Percentiles rank a stretch among this genome's conserved stretches.
Evolutionary conservation across 1,140 invertebrate species (phyloP).

Genomic region (Atta cephalotes): DNA sequence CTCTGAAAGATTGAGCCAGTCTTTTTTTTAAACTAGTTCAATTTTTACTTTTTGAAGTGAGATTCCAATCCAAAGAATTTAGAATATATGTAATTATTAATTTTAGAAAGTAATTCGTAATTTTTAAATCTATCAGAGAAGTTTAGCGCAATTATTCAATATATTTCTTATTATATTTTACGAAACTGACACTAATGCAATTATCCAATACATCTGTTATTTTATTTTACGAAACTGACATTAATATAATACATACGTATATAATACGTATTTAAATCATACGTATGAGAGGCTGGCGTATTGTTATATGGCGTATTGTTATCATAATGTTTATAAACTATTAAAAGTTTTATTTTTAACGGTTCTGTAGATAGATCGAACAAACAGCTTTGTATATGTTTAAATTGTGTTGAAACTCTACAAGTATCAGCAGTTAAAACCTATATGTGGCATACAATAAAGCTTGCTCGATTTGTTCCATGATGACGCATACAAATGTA

Average conservation of each 20-base stretch:
- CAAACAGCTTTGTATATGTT: neutral
- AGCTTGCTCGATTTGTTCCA: constrained; percentile 2
- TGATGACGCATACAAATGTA: neutral
- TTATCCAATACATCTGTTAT: too few species aligned
- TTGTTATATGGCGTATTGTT: neutral
- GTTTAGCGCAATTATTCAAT: too few species aligned
- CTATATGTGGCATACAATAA: neutral
- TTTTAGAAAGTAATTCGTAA: too few species aligned
- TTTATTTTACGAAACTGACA: too few species aligned
- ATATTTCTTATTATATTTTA: too few species aligned
- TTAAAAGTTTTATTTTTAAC: neutral
- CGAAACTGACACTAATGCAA: neutral
- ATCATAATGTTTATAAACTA: neutral
- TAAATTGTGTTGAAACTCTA: neutral
- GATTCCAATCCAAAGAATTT: too few species aligned
- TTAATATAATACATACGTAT: neutral
- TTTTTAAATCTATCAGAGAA: too few species aligned
- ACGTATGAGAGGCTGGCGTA: neutral
- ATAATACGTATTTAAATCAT: neutral
- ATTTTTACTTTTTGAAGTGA: too few species aligned
- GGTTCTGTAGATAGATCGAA: neutral
- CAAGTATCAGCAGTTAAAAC: neutral
- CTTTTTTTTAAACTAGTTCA: too few species aligned
- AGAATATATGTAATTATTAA: too few species aligned
- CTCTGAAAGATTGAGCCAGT: too few species aligned